Conservation (phyloP, 2,113 vertebrate species). For the Eclectus roratus region DNA sequence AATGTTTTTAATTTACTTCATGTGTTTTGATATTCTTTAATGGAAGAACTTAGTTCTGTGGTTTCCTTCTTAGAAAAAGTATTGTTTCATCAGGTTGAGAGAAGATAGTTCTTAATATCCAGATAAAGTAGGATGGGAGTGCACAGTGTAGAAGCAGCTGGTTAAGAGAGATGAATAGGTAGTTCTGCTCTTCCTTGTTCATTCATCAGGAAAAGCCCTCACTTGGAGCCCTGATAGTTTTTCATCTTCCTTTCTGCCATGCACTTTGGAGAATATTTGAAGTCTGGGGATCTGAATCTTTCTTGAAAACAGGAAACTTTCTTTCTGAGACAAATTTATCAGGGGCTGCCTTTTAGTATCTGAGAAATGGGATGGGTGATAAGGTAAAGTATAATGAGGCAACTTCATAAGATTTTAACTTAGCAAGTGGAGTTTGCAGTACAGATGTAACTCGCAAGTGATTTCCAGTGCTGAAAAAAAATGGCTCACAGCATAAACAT, state of each 20-base stretch:
- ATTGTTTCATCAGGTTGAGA: neutral
- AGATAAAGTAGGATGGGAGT: neutral
- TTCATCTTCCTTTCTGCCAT: neutral
- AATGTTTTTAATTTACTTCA: neutral
- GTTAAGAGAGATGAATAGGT: neutral
- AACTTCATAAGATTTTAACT: neutral
- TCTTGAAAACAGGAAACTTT: neutral
- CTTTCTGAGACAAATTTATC: neutral
- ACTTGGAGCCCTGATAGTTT: neutral
- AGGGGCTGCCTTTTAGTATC: neutral
- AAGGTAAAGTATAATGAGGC: neutral
- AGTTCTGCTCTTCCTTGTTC: neutral
- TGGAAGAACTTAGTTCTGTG: neutral
- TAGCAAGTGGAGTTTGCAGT: neutral
- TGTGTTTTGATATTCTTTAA: neutral
- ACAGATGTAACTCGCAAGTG: neutral
- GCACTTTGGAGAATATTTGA: neutral
- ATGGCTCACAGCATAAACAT: neutral
- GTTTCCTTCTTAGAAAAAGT: neutral
- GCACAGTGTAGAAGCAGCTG: neutral
- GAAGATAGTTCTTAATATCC: neutral
- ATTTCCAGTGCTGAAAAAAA: neutral
- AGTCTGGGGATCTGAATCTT: accelerated
- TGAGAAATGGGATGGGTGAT: neutral
- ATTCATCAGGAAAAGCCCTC: neutral